phyloP scores from a whole-genome alignment of 2,888 invertebrate species.

The Philereme vetulata region DNA sequence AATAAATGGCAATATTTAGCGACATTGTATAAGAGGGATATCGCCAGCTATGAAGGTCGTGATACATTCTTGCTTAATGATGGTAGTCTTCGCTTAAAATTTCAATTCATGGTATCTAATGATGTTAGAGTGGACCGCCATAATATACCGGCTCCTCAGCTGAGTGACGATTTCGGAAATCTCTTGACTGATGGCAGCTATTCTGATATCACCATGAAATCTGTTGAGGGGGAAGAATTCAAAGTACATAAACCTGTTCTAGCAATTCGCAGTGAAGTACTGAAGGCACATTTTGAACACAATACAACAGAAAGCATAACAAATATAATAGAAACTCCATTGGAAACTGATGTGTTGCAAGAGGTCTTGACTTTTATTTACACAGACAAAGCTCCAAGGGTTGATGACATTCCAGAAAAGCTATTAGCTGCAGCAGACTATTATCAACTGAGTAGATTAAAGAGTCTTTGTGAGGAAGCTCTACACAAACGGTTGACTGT shows the following conservation, averaged over 20 bases:
- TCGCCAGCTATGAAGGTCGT: slow-evolving; percentile 61
- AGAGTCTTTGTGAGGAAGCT: slow-evolving; percentile 73
- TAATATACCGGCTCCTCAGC: slow-evolving; percentile 61
- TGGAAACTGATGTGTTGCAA: slow-evolving; percentile 67
- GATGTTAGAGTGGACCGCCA: slow-evolving; percentile 67
- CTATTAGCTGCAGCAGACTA: slow-evolving; percentile 74
- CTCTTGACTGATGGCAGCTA: slow-evolving; percentile 66
- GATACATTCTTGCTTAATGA: slow-evolving; percentile 67
- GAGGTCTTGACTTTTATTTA: slow-evolving; percentile 75
- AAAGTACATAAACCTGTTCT: slow-evolving; percentile 74
- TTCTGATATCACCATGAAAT: slow-evolving; percentile 74
- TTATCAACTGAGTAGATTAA: slow-evolving; percentile 70
- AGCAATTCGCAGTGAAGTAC: slow-evolving; percentile 71
- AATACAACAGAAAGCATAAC: slow-evolving; percentile 72
- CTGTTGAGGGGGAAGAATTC: slow-evolving; percentile 66
- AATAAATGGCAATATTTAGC: slow-evolving; percentile 78
- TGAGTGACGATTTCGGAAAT: slow-evolving; percentile 72
- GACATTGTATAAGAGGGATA: slow-evolving; percentile 69
- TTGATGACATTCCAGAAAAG: slow-evolving; percentile 74
- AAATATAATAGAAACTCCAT: slow-evolving; percentile 67
- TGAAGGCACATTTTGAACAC: slow-evolving; percentile 76
- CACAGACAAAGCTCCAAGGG: slow-evolving; percentile 72
- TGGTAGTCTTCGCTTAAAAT: slow-evolving; percentile 70
- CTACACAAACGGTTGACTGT: slow-evolving; percentile 72
- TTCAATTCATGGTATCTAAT: slow-evolving; percentile 72